These are phyloP conservation scores for Habroteleia sp. DNA, from an alignment of 2,888 invertebrate genomes.

Conservation along the genomic window DNA sequence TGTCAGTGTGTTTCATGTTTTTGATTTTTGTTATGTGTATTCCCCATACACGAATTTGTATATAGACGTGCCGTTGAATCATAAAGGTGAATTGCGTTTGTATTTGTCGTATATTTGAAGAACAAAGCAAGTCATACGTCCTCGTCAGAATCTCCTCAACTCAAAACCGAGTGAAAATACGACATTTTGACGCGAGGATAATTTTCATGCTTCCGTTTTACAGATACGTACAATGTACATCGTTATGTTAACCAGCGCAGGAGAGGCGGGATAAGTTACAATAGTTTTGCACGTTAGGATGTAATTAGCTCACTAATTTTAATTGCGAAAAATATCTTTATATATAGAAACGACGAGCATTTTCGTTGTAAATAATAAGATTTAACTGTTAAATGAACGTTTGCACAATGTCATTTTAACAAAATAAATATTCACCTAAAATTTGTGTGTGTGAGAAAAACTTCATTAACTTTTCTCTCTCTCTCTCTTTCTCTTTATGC, in stretches of 20 bases:
- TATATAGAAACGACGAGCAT: conserved; percentile 14
- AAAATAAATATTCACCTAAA: no score
- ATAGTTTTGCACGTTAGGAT: conserved; percentile 69
- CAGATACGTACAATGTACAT: conserved; percentile 52
- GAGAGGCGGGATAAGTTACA: conserved; percentile 67
- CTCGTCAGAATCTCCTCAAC: conserved; percentile 43
- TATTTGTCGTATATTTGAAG: conserved; percentile 57
- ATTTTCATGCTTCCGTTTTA: conserved; percentile 62
- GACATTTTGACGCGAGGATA: conserved; percentile 61
- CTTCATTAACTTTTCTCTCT: no score
- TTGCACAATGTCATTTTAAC: no score
- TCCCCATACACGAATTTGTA: neutral
- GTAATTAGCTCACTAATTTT: conserved; percentile 55
- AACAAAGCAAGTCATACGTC: conserved; percentile 58
- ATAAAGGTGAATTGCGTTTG: conserved; percentile 51
- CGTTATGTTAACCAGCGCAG: conserved; percentile 47
- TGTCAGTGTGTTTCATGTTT: conserved; percentile 44
- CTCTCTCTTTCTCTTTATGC: no score
- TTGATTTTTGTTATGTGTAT: neutral
- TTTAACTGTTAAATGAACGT: no score
- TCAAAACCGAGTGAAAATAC: conserved; percentile 57
- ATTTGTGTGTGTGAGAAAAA: no score
- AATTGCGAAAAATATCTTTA: conserved; percentile 27
- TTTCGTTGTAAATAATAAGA: conserved; percentile 4
- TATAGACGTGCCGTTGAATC: conserved; percentile 25